Evolutionary conservation across 1,140 invertebrate species (phyloP).

Genomic region (Pseudomyrmex cubaensis): DNA sequence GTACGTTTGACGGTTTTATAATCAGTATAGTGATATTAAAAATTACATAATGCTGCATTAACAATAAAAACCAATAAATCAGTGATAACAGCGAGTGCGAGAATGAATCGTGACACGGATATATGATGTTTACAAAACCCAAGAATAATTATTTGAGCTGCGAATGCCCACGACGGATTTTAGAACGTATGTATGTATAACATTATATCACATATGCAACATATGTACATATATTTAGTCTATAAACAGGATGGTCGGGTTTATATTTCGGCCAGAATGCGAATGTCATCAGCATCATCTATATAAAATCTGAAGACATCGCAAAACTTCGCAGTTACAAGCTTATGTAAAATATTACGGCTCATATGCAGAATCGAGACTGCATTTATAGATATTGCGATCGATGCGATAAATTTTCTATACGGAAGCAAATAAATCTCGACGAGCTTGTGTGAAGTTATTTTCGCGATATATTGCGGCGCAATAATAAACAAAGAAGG

Average conservation of each 20-base stretch:
- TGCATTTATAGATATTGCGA: no score
- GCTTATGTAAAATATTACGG: no score
- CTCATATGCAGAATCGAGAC: no score
- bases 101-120: slow-evolving; percentile 15
- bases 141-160: slow-evolving; percentile 55
- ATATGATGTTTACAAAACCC: slow-evolving; percentile 51
- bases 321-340: no score
- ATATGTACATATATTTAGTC: slow-evolving; percentile 53
- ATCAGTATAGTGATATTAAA: slow-evolving; percentile 33
- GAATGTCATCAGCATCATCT: not conserved
- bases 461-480: no score
- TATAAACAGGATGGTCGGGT: slow-evolving; percentile 51
- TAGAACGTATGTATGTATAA: slow-evolving; percentile 25
- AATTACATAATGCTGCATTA: slow-evolving; percentile 23
- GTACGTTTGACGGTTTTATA: not conserved
- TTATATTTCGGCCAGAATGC: slow-evolving; percentile 49
- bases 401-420: no score
- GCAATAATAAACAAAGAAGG: no score
- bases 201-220: slow-evolving; percentile 57
- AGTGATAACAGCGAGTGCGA: slow-evolving; percentile 19
- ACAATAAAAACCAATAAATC: slow-evolving; percentile 1
- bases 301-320: not conserved
- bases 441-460: no score
- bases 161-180: slow-evolving; percentile 57
- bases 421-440: no score